A percentile compares a stretch with the other conserved stretches of the same genome.
These are phyloP conservation scores for Ceyx melanurus DNA, from an alignment of 2,113 vertebrate genomes.

Conservation along the genomic window DNA sequence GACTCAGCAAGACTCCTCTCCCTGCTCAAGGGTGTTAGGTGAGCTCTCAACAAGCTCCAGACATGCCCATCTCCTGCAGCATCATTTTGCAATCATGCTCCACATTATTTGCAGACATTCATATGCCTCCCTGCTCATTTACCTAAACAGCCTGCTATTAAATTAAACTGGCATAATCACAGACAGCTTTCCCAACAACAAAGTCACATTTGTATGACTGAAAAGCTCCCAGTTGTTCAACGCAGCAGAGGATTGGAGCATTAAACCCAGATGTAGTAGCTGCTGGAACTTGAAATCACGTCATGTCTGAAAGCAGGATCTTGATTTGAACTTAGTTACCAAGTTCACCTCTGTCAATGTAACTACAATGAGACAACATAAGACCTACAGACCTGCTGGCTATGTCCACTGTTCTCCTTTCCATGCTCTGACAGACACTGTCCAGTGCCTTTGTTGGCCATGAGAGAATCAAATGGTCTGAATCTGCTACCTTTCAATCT, in stretches of 20 bases:
- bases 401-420: fast-evolving
- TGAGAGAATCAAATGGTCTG: not conserved
- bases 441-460: fast-evolving
- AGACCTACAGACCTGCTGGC: not conserved
- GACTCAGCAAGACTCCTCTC: not conserved
- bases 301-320: not conserved
- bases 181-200: not conserved
- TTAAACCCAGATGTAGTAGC: not conserved
- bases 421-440: not conserved
- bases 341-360: not conserved
- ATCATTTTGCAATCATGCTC: not conserved
- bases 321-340: not conserved
- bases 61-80: not conserved
- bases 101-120: constrained; percentile 1
- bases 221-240: not conserved
- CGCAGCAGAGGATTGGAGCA: not conserved
- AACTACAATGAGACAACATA: not conserved
- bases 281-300: not conserved
- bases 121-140: constrained; percentile 40
- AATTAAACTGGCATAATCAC: constrained; percentile 37
- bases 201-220: not conserved
- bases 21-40: not conserved
- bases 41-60: not conserved
- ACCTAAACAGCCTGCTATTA: constrained; percentile 46
- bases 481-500: not conserved